phyloP scores from a whole-genome alignment of 2,888 invertebrate genomes.

The Mythimna pallens region DNA sequence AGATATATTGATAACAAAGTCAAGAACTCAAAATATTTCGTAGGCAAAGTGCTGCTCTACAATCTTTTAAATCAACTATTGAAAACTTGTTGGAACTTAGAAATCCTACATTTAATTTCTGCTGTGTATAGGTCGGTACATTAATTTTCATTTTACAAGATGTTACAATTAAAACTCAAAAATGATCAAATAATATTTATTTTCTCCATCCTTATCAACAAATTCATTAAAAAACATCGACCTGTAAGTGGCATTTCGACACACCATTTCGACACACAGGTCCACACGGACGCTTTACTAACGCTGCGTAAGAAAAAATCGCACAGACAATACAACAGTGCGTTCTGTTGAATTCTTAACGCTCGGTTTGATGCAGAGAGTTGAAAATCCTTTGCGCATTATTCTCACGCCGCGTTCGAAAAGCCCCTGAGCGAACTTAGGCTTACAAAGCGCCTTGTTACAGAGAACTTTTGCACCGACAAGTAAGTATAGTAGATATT shows the following conservation, averaged over 20 bases:
- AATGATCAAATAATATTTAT: conserved; percentile 73
- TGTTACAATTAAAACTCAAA: conserved; percentile 39
- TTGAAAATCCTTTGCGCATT: background rate
- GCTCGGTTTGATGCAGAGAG: background rate
- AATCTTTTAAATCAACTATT: background rate
- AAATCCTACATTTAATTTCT: too few relatives aligned
- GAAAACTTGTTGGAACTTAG: background rate
- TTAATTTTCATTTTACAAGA: too few relatives aligned
- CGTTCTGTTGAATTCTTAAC: background rate
- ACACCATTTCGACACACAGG: conserved; percentile 13
- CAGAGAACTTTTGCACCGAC: conserved; percentile 25
- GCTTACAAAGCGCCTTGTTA: conserved; percentile 28
- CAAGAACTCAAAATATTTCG: background rate
- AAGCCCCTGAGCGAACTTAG: background rate
- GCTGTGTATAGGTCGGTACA: too few relatives aligned
- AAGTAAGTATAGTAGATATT: background rate
- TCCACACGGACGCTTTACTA: background rate
- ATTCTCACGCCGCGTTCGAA: background rate
- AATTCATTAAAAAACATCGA: conserved; percentile 73
- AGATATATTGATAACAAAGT: background rate
- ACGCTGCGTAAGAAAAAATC: background rate
- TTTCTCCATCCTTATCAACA: conserved; percentile 74
- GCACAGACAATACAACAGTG: background rate
- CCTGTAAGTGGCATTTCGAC: conserved; percentile 46
- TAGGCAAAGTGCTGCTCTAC: background rate